A percentile compares a stretch with the other conserved stretches of the same genome.
These are phyloP conservation scores for Maniola hyperantus DNA, from an alignment of 2,888 invertebrate genomes.

Conservation along the genomic window DNA sequence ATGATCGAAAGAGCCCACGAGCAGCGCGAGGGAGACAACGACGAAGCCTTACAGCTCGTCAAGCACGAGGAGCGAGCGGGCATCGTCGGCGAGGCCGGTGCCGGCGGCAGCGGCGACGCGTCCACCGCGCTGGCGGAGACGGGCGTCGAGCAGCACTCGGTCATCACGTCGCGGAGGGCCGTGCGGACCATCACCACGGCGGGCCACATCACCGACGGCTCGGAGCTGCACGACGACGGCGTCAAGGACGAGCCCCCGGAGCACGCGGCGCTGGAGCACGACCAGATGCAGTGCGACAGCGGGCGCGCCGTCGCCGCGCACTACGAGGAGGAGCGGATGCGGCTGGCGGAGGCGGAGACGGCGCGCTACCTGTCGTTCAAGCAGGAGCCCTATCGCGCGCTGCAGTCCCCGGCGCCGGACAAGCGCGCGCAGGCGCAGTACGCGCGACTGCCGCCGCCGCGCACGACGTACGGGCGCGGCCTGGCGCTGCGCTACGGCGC, in stretches of 20 bases:
- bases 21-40: conserved; percentile 49
- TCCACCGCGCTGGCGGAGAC: neutral
- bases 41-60: conserved; percentile 71
- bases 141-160: conserved; percentile 69
- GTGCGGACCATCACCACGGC: conserved; percentile 84
- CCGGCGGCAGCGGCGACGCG: neutral
- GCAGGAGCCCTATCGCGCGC: conserved; percentile 65
- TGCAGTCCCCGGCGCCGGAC: conserved; percentile 50
- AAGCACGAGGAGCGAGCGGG: conserved; percentile 63
- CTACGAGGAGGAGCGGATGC: conserved; percentile 67
- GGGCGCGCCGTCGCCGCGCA: conserved; percentile 45
- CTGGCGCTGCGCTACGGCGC: conserved; percentile 65
- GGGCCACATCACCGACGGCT: conserved; percentile 79
- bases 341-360: conserved; percentile 64
- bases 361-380: conserved; percentile 72
- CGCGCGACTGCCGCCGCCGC: conserved; percentile 45
- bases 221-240: conserved; percentile 58
- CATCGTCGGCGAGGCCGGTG: conserved; percentile 21
- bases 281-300: conserved; percentile 50
- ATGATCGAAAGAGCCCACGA: conserved; percentile 50
- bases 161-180: conserved; percentile 82
- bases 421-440: conserved; percentile 52
- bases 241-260: conserved; percentile 73
- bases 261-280: conserved; percentile 51
- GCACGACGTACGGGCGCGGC: conserved; percentile 54